Evolutionary conservation across 2,797 vertebrate genomes (phyloP), one percentile per base, ranked within the genome.

Genomic region (Sphaeramia orbicularis): DNA sequence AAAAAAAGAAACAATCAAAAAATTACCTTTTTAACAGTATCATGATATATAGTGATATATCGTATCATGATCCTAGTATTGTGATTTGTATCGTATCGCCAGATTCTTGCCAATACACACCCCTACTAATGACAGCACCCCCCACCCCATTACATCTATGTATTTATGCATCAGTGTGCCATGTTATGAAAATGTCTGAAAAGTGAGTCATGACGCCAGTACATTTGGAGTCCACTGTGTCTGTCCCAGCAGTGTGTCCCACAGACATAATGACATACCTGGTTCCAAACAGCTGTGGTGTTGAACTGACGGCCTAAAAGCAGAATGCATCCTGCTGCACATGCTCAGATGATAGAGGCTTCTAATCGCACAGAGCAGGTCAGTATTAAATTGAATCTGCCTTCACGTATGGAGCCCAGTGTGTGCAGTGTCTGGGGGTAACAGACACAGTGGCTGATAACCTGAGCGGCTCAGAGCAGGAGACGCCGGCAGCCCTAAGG

Each of bases 321-420:
- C 24, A 9, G 52, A 54, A 71, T 68, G 43, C 19, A 69, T 44
- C n/a, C 51, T 21, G 7, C 27, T 30, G 27, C 27, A 30, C 27
- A 40, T 45, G 27, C 64, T 51, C 35, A 62, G 35, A 69, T 37
- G 64, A 65, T 56, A 40, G 67, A 69, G 36, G 66, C 32, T 51
- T 71, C 50, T 35, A 21, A 24, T 38, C 37, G 35, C 37, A 44
- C 27, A 54, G 1, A 57, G 57, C 74, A 57, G 52, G 10, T 68
- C 74, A 66, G 64, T 35, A 52, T 14, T 57, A 59, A 81, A 79
- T 83, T 38, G 63, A 74, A 84, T 63, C 24, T 72, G n/a, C 36
- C 54, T 70, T 61, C 64, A 59, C 38, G 60, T 72, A 68, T 38
- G 73, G 59, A 53, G 10, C 19, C 16, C 59, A 3, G 4, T 78